phyloP scores from a whole-genome alignment of 2,113 vertebrate genomes.

The Cyphomyrus plagiostoma region DNA sequence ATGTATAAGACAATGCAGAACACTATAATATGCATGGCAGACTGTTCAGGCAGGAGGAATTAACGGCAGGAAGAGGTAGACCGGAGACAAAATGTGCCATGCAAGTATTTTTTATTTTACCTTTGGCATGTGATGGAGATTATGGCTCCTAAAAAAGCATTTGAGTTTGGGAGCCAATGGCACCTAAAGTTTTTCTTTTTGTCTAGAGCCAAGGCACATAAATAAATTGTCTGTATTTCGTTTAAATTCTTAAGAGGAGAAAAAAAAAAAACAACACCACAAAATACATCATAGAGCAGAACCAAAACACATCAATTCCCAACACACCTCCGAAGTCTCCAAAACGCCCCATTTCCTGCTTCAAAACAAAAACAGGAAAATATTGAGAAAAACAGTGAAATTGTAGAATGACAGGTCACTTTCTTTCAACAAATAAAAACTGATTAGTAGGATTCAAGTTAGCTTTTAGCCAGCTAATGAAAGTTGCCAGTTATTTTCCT shows the following conservation, averaged over 20 bases:
- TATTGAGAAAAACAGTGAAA: background rate
- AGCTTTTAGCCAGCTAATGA: background rate
- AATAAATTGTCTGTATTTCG: background rate
- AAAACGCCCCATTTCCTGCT: background rate
- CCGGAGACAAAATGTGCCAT: too few relatives aligned
- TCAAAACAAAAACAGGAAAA: background rate
- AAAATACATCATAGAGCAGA: background rate
- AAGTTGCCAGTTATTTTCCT: background rate
- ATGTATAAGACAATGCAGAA: too few relatives aligned
- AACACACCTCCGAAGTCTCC: background rate
- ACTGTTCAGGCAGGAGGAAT: too few relatives aligned
- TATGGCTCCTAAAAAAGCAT: too few relatives aligned
- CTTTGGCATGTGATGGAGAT: too few relatives aligned
- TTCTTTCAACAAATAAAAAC: background rate
- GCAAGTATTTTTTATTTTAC: too few relatives aligned
- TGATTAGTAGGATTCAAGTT: background rate
- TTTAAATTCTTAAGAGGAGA: background rate
- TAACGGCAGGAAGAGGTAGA: too few relatives aligned
- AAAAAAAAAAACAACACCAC: too few relatives aligned
- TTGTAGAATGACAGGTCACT: background rate
- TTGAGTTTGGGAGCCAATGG: too few relatives aligned
- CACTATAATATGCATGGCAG: too few relatives aligned
- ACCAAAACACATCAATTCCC: background rate
- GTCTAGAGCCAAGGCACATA: too few relatives aligned
- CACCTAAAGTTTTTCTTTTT: too few relatives aligned